Base-by-base conservation (phyloP, 1,140 invertebrate species). In the Tetramorium alpestre region DNA sequence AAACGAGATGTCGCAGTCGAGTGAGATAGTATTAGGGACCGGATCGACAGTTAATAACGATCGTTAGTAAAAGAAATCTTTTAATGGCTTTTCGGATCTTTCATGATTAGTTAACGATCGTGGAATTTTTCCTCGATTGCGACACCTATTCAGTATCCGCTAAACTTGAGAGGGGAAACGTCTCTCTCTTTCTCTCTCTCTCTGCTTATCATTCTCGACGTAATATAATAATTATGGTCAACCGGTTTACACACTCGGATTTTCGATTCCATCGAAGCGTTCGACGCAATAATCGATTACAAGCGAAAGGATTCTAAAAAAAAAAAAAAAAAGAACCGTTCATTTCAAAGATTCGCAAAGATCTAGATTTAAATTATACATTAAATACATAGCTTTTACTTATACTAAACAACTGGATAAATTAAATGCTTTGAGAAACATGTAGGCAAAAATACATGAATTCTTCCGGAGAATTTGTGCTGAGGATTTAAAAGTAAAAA, bases 241-340 rank as follows among this genome's bases (percentile, higher is more conserved):
- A 88, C 88, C 87, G 86, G 91, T 92, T 91, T 90, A 44, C 22
- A 58, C n/a, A 49, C 72, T 58, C 28, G 67, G 85, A 90, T 91
- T 91, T 89, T 87, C 76, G 77, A 92, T 91, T 87, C 13, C 28
- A 25, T 25, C 25, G 0, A 70, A 75, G 5, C 22, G 1, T 41
- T 33, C 47, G 16, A 38, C 72, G 28, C n/a, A n/a, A 16, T 58
- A 18, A 16, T 58, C 54, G 3, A 38, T 11, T 75, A 7, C n/a
- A 75, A 51, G 5, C 7, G 7, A 54, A 49, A 54, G 3, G 25
- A 10, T 62, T 18, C 8, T 62, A 16, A 62, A 6, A 22, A 22
- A 22, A 62, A 6, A 22, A 22, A 22, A 62, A 18, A 62, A 28
- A 28, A 60, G 22, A 60, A 62, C 0, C 5, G 3, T 62, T 6